Percentiles rank a stretch among this genome's conserved stretches.
phyloP scores from a whole-genome alignment of 1,140 invertebrate species.

The Drosophila malerkotliana region DNA sequence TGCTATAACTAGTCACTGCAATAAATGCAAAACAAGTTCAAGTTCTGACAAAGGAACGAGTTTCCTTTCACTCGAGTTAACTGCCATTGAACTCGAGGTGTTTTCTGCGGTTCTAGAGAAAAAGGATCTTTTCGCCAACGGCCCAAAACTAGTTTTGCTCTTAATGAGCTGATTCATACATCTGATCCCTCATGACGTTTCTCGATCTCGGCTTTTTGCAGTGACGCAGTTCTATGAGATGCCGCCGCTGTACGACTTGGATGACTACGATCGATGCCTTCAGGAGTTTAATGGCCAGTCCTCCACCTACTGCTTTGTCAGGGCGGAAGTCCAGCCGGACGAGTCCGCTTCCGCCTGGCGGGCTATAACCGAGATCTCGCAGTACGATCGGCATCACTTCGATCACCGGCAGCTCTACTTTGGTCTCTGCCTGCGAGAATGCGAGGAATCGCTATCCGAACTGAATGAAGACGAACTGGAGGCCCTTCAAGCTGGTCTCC shows the following conservation, averaged over 20 bases:
- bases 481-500: constrained; percentile 52
- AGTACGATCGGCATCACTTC: constrained; percentile 84
- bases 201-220: constrained; percentile 50
- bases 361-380: constrained; percentile 84
- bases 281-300: constrained; percentile 59
- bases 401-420: constrained; percentile 85
- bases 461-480: constrained; percentile 40
- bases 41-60: constrained; percentile 37
- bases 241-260: constrained; percentile 85
- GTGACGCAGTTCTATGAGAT: constrained; percentile 85
- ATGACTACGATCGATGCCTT: constrained; percentile 85
- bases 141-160: constrained; percentile 37
- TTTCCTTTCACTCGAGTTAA: constrained; percentile 62
- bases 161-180: constrained; percentile 50
- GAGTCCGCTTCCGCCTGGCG: constrained; percentile 79
- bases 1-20: not conserved
- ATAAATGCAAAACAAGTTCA: constrained; percentile 44
- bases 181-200: constrained; percentile 20
- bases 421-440: constrained; percentile 84
- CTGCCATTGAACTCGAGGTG: constrained; percentile 36
- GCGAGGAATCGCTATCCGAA: constrained; percentile 50
- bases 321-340: constrained; percentile 82
- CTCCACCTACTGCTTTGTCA: constrained; percentile 84
- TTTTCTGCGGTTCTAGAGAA: constrained; percentile 26
- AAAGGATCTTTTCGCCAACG: constrained; percentile 35